Evolutionary conservation across 2,888 invertebrate genomes (phyloP), one percentile per base, ranked within the genome.

Genomic region (Camponotus fellah): DNA sequence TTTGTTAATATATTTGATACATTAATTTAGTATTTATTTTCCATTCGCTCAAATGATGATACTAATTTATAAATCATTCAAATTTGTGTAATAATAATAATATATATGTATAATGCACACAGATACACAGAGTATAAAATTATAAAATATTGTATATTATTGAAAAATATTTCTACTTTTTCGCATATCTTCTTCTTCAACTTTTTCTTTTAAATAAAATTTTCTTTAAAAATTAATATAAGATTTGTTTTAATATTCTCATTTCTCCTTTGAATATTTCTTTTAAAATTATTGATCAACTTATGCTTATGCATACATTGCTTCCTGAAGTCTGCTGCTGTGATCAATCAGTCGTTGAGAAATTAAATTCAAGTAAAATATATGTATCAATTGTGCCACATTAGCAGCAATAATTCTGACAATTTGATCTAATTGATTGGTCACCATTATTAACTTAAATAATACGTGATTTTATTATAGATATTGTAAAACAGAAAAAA

Each of bases 261-360:
- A 9, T 3, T 43, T 43, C 3, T 43, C 10, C 10, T 0, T 43
- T 26, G 46, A 43, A 66, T 40, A 14, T n/a, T 43, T 32, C 37
- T 9, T 14, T 1, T 10, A 49, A 17, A 3, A 12, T 12, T 6
- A 34, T 32, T 32, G 4, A 0, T 2, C 6, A 43, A 65, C 0
- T 14, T 32, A n/a, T n/a, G n/a, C n/a, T n/a, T n/a, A 64, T 56
- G n/a, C 76, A 10, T 62, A 81, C 77, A 82, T 56, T 34, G 26
- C 65, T 58, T 43, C 40, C 10, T 66, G 65, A 12, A 82, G 10
- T 6, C 12, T 32, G 56, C 17, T 46, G 17, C 82, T 82, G 2
- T 66, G 40, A 66, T 82, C 82, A 34, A 77, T 58, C n/a, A 82
- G 3, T 43, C 6, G 43, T 58, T 82, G 82, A 46, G 74, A 82